These are phyloP conservation scores for Tethea ocularis DNA, from an alignment of 2,888 invertebrate genomes.

Conservation along the genomic window DNA sequence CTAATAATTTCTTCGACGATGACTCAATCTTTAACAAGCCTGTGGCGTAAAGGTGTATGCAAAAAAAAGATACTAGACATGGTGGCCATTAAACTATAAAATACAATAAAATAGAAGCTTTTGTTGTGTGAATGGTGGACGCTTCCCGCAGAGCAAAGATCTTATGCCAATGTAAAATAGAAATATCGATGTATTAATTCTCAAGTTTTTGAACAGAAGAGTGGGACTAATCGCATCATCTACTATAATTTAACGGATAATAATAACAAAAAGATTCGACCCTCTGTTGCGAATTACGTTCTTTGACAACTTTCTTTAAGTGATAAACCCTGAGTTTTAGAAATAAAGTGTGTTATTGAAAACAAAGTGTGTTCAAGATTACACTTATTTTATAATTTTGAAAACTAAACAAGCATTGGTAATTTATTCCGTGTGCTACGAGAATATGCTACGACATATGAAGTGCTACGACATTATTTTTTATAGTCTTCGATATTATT, in stretches of 20 bases:
- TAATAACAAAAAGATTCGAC: slow-evolving; percentile 4
- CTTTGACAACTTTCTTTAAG: background rate
- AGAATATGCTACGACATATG: background rate
- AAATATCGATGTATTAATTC: slow-evolving; percentile 12
- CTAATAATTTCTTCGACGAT: too few relatives aligned
- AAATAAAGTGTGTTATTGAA: background rate
- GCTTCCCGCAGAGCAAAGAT: slow-evolving; percentile 10
- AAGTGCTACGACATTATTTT: background rate
- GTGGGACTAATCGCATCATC: background rate
- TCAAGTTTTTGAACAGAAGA: background rate
- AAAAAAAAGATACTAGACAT: slow-evolving; percentile 6
- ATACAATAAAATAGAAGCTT: slow-evolving; percentile 13
- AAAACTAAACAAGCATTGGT: background rate
- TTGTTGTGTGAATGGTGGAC: slow-evolving; percentile 7
- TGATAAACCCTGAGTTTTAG: background rate
- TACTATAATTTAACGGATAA: slow-evolving; percentile 6
- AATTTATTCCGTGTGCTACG: background rate
- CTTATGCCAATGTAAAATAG: slow-evolving; percentile 8
- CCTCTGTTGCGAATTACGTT: background rate
- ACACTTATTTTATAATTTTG: background rate
- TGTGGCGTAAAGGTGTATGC: background rate
- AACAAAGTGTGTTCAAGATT: background rate
- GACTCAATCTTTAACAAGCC: background rate
- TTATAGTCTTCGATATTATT: background rate
- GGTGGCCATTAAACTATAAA: slow-evolving; percentile 16